phyloP scores from a whole-genome alignment of 2,113 vertebrate species.

The Coregonus clupeaformis region DNA sequence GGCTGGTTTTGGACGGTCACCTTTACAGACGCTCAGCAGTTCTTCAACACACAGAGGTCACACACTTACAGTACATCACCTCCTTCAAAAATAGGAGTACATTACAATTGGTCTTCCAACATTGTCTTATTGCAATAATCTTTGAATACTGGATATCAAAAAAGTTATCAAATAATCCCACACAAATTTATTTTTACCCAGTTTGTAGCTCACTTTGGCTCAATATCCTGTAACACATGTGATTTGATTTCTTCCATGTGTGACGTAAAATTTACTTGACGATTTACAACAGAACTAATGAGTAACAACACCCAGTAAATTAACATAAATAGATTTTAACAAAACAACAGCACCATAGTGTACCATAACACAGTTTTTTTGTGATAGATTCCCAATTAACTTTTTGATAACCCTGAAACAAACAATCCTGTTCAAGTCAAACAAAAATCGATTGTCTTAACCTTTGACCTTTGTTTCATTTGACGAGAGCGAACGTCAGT shows the following conservation, averaged over 20 bases:
- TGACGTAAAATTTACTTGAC: background rate
- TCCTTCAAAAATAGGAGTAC: background rate
- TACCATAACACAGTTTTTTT: background rate
- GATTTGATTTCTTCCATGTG: background rate
- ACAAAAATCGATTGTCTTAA: background rate
- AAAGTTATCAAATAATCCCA: background rate
- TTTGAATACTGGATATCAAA: background rate
- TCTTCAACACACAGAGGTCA: background rate
- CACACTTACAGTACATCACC: background rate
- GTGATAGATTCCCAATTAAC: background rate
- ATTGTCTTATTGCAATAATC: background rate
- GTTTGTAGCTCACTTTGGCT: no score
- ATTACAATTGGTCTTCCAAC: background rate
- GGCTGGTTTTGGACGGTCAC: constrained; percentile 40
- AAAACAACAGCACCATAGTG: background rate
- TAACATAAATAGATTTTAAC: background rate
- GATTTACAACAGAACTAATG: background rate
- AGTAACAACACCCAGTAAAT: background rate
- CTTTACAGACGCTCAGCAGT: constrained; percentile 31
- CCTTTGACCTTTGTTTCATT: background rate
- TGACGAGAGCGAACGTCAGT: constrained; percentile 29
- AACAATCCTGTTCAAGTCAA: background rate
- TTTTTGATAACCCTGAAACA: background rate
- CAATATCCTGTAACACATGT: background rate
- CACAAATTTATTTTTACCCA: no score